Evolutionary conservation across 2,113 vertebrate species (phyloP).

Genomic region (Callipepla squamata): DNA sequence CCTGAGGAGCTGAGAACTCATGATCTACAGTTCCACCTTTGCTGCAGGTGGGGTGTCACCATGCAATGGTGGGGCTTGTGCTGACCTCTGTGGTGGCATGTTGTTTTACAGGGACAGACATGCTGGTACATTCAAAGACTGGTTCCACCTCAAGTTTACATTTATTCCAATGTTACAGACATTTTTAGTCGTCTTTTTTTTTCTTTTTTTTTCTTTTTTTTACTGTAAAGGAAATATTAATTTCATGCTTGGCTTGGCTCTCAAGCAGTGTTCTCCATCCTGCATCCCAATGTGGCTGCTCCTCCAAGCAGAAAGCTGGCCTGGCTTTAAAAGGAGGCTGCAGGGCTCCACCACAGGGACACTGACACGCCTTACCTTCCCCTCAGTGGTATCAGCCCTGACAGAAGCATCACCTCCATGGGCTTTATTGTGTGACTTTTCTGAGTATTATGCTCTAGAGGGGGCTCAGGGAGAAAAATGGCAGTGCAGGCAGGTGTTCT

Average conservation of each 20-base stretch:
- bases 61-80: fast-evolving
- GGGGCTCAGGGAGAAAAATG: neutral
- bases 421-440: neutral
- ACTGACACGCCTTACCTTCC: neutral
- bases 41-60: neutral
- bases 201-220: neutral
- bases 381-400: fast-evolving
- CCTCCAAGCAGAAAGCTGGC: neutral
- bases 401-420: fast-evolving
- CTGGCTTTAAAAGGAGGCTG: neutral
- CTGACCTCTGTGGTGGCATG: fast-evolving
- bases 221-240: conserved; percentile 32
- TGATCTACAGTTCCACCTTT: fast-evolving
- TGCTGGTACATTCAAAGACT: neutral
- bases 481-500: neutral
- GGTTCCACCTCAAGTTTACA: neutral
- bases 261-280: conserved; percentile 5
- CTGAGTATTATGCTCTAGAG: neutral
- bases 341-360: neutral
- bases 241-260: conserved; percentile 55
- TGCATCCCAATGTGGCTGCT: neutral
- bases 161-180: neutral
- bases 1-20: neutral
- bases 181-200: neutral
- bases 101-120: neutral